phyloP scores from a whole-genome alignment of 2,797 vertebrate species.

The Galaxias olidus region DNA sequence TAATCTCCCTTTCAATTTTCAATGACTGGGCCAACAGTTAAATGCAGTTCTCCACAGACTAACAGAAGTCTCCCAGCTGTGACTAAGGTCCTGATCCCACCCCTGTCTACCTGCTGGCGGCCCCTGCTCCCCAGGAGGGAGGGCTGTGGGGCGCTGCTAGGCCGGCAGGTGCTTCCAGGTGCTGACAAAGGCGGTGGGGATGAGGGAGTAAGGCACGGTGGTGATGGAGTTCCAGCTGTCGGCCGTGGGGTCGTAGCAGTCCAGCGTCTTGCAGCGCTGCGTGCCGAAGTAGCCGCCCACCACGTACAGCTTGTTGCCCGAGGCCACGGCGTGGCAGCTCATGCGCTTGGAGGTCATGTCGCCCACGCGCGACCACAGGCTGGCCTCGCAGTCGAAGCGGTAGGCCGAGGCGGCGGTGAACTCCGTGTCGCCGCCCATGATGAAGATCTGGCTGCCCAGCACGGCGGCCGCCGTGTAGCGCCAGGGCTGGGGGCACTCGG shows the following conservation, averaged over 20 bases:
- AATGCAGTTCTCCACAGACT: too few relatives aligned
- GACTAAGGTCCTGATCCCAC: background rate
- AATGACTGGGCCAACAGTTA: too few relatives aligned
- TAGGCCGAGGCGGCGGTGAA: constrained; percentile 93
- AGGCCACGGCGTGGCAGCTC: constrained; percentile 93
- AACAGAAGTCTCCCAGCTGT: too few relatives aligned
- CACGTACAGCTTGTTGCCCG: constrained; percentile 93
- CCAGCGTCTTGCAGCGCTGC: constrained; percentile 92
- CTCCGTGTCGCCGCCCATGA: constrained; percentile 95
- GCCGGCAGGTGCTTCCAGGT: constrained; percentile 95
- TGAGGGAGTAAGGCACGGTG: constrained; percentile 93
- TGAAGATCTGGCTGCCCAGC: constrained; percentile 94
- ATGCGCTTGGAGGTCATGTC: constrained; percentile 97
- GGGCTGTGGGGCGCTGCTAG: constrained; percentile 50
- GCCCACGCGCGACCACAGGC: constrained; percentile 90
- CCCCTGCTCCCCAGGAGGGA: constrained; percentile 15
- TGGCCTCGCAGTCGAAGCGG: constrained; percentile 90
- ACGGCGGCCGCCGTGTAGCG: constrained; percentile 91
- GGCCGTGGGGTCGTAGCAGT: constrained; percentile 91
- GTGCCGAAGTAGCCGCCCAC: constrained; percentile 95
- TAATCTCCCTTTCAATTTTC: too few relatives aligned
- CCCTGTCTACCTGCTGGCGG: constrained; percentile 28
- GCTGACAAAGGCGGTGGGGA: constrained; percentile 95
- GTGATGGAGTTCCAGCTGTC: constrained; percentile 95
- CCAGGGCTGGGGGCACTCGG: constrained; percentile 92